These are phyloP conservation scores for Penaeus chinensis DNA, from an alignment of 1,140 invertebrate genomes.

Conservation along the genomic window DNA sequence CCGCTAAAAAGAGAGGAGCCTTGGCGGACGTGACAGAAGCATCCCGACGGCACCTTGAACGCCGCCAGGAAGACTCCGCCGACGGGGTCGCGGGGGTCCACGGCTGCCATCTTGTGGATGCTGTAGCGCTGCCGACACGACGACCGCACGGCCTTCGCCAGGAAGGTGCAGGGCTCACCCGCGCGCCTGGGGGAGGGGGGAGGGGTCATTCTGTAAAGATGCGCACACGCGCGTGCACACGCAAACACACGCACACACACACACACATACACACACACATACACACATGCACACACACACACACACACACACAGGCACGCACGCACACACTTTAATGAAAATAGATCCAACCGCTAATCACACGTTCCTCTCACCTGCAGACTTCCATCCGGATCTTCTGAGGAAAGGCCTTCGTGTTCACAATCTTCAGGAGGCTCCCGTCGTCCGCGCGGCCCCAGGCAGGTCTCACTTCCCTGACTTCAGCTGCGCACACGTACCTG, in stretches of 20 bases:
- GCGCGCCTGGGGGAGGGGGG: constrained; percentile 7
- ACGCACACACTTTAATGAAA: no score
- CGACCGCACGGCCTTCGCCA: constrained; percentile 43
- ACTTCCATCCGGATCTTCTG: constrained; percentile 57
- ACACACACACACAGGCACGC: no score
- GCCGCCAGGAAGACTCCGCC: constrained; percentile 54
- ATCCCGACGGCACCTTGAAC: constrained; percentile 58
- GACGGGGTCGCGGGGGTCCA: constrained; percentile 35
- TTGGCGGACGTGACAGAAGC: constrained; percentile 57
- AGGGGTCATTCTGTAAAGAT: neutral
- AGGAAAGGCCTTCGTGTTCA: constrained; percentile 56
- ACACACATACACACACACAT: no score
- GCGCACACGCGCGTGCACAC: neutral
- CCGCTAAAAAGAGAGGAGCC: no score
- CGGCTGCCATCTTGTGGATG: constrained; percentile 56
- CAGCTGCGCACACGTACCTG: constrained; percentile 57
- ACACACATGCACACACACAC: no score
- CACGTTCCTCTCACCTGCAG: constrained; percentile 41
- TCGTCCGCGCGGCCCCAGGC: constrained; percentile 45
- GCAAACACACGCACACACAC: no score
- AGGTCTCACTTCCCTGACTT: constrained; percentile 39
- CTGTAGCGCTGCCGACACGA: constrained; percentile 57
- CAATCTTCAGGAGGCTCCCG: constrained; percentile 50
- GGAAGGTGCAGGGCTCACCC: constrained; percentile 46
- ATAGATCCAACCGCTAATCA: neutral